Conservation (phyloP, 2,113 vertebrate species). For the Muscicapa adusta region DNA sequence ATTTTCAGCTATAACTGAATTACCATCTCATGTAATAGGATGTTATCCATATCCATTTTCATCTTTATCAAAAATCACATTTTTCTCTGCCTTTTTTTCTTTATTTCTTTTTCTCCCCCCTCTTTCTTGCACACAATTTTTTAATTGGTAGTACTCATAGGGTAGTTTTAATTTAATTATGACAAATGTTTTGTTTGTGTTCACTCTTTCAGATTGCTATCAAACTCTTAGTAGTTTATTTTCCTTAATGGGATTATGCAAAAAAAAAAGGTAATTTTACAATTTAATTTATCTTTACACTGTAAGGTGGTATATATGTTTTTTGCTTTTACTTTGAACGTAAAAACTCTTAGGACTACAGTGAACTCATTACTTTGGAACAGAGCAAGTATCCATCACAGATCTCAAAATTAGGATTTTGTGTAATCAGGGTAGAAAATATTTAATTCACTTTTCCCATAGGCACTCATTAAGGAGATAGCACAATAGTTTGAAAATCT, state of each 20-base stretch:
- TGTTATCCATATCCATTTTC: neutral
- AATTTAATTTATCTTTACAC: neutral
- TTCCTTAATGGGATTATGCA: neutral
- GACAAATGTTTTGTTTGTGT: neutral
- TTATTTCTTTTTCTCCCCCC: accelerated
- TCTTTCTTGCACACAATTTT: neutral
- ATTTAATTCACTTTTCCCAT: neutral
- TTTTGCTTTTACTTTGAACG: neutral
- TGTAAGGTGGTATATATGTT: neutral
- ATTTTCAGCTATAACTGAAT: neutral
- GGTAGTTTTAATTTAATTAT: neutral
- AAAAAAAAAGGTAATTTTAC: neutral
- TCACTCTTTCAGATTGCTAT: neutral
- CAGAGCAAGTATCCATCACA: neutral
- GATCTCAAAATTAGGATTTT: neutral
- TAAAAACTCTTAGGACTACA: neutral
- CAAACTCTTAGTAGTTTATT: neutral
- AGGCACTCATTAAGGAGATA: neutral
- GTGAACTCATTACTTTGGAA: neutral
- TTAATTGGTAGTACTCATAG: neutral
- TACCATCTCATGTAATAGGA: neutral
- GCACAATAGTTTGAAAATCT: neutral
- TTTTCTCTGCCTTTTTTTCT: neutral
- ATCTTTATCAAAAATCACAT: neutral
- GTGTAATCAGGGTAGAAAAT: neutral